A percentile compares a stretch with the other conserved stretches of the same genome.
Evolutionary conservation across 2,113 vertebrate species (phyloP).

Genomic region (Megaleporinus macrocephalus): DNA sequence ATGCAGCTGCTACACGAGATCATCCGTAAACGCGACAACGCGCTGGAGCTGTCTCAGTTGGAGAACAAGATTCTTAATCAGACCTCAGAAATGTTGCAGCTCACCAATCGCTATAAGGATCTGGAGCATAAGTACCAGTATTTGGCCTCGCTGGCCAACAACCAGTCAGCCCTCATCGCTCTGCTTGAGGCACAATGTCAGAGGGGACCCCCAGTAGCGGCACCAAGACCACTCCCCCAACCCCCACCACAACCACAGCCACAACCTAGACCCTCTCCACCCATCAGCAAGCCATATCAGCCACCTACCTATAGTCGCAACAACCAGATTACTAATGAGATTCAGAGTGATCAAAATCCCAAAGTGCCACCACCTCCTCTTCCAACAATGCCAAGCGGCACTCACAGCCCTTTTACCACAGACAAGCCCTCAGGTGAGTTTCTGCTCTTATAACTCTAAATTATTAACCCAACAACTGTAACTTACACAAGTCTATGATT

Average conservation of each 20-base stretch:
- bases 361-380: constrained; percentile 85
- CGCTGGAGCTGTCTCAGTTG: constrained; percentile 93
- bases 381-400: constrained; percentile 91
- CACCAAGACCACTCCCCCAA: constrained; percentile 67
- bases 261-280: constrained; percentile 74
- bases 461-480: too few species aligned
- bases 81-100: constrained; percentile 93
- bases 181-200: constrained; percentile 94
- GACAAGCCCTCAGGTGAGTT: constrained; percentile 93
- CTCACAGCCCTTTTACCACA: constrained; percentile 87
- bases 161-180: constrained; percentile 89
- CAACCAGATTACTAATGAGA: constrained; percentile 96
- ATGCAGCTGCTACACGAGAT: too few species aligned
- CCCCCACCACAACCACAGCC: constrained; percentile 75
- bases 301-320: constrained; percentile 85
- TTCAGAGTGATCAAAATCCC: constrained; percentile 94
- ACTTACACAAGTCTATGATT: too few species aligned
- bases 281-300: constrained; percentile 80
- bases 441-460: too few species aligned
- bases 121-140: constrained; percentile 97
- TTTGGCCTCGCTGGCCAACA: constrained; percentile 89
- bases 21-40: constrained; percentile 94
- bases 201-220: constrained; percentile 66
- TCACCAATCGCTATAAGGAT: constrained; percentile 94
- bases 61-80: constrained; percentile 97